These are phyloP conservation scores for Xestobium rufovillosum DNA, from an alignment of 2,888 invertebrate species.

Conservation along the genomic window DNA sequence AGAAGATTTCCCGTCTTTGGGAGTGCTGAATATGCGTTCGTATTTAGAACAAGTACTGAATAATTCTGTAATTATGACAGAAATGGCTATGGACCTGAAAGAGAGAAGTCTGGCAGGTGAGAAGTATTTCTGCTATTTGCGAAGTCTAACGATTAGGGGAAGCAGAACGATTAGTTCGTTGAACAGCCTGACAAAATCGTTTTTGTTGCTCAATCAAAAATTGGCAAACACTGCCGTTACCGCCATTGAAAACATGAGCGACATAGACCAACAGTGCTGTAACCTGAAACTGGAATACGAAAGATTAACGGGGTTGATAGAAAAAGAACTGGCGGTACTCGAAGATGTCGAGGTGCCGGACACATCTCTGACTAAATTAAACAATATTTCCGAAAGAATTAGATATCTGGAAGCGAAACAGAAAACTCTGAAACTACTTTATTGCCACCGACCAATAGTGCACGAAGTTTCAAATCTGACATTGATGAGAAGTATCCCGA, in stretches of 20 bases:
- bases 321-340: constrained; percentile 36
- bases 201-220: constrained; percentile 37
- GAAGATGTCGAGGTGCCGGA: constrained; percentile 34
- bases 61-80: constrained; percentile 38
- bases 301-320: constrained; percentile 35
- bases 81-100: constrained; percentile 41
- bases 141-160: constrained; percentile 36
- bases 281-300: constrained; percentile 36
- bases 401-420: constrained; percentile 32
- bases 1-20: too few relatives aligned
- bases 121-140: constrained; percentile 39
- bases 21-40: too few relatives aligned
- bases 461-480: constrained; percentile 39
- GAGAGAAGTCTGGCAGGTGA: constrained; percentile 38
- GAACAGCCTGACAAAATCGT: constrained; percentile 35
- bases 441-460: constrained; percentile 29
- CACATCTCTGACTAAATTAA: constrained; percentile 18
- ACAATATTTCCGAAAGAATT: constrained; percentile 37
- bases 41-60: constrained; percentile 33
- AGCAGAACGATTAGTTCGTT: constrained; percentile 37
- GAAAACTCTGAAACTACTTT: constrained; percentile 25
- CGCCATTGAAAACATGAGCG: constrained; percentile 24
- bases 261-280: constrained; percentile 15
- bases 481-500: constrained; percentile 46
- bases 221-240: constrained; percentile 28